Evolutionary conservation across 1,140 invertebrate genomes (phyloP), one percentile per base, ranked within the genome.

Genomic region (Planococcus citri): DNA sequence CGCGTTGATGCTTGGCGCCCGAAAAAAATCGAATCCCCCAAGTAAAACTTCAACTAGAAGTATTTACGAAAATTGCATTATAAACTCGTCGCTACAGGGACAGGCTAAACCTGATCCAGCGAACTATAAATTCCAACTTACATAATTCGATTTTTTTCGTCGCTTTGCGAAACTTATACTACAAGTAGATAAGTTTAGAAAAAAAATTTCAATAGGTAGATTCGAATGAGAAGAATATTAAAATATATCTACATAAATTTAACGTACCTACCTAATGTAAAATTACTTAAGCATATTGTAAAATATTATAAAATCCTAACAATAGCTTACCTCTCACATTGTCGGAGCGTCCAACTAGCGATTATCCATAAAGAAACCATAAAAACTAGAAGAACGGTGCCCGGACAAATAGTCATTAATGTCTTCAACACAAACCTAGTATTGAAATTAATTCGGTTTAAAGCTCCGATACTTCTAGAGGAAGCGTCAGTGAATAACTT

Each of bases 291-390:
- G n/a, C n/a, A n/a, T n/a, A n/a, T n/a, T 51, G 17, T 20, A 20
- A 3, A 14, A 51, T 51, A 51, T 3, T 51, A n/a, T 17, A 9
- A 51, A 14, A 51, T 51, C 41, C 12, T 51, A 8, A n/a, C n/a
- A n/a, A 24, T 68, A 69, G 64, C 85, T 84, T 85, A 99, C 95
- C 95, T 92, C 85, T 99, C 97, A 79, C 97, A 99, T 74, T 97
- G 94, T 74, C 97, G 85, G 72, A 99, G 82, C 69, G 95, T 95
- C 97, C 97, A 99, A 75, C 92, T 97, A 61, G 95, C 95, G 74
- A 99, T 98, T 79, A 99, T 96, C 96, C 97, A 99, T 64, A 99
- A 82, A 0, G 96, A 98, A 70, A 99, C 91, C 91, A 98, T 98
- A 82, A 98, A 97, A 70, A 98, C 95, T 72, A 97, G 83, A 74